These are phyloP conservation scores for Dipodomys ordii DNA, from an alignment of 2,113 vertebrate genomes.

Conservation along the genomic window DNA sequence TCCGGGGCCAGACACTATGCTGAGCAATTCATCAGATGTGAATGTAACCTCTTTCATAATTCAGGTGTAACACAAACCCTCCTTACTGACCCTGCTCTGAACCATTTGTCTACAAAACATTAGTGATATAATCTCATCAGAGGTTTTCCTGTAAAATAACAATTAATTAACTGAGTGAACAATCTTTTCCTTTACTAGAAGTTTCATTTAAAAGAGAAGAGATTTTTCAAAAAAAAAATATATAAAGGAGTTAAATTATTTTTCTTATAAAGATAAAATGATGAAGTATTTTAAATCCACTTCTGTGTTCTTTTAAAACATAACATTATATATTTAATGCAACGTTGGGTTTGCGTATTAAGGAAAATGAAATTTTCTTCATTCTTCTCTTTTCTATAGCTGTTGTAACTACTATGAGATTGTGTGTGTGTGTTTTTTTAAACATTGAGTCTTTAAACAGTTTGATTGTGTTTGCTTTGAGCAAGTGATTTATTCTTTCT, in stretches of 20 bases:
- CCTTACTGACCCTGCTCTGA: neutral
- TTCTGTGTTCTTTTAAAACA: neutral
- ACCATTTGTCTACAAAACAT: neutral
- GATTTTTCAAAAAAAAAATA: constrained; percentile 3
- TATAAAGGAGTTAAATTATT: neutral
- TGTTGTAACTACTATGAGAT: neutral
- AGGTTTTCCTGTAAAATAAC: constrained; percentile 1
- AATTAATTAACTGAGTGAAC: neutral
- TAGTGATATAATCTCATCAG: neutral
- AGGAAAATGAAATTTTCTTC: neutral
- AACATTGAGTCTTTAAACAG: constrained; percentile 26
- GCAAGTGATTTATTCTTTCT: constrained; percentile 52
- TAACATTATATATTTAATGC: neutral
- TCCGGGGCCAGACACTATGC: neutral
- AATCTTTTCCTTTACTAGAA: neutral
- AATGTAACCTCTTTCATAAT: neutral
- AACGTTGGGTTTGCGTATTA: neutral
- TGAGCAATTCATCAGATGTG: neutral
- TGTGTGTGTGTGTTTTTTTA: constrained; percentile 48
- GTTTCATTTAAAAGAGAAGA: neutral
- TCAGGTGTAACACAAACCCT: neutral
- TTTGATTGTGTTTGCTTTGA: constrained; percentile 49
- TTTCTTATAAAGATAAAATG: constrained; percentile 1
- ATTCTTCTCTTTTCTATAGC: constrained; percentile 1
- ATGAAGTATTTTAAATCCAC: neutral